These are phyloP conservation scores for Xenentodon cancila DNA, from an alignment of 2,797 vertebrate genomes.

Conservation along the genomic window DNA sequence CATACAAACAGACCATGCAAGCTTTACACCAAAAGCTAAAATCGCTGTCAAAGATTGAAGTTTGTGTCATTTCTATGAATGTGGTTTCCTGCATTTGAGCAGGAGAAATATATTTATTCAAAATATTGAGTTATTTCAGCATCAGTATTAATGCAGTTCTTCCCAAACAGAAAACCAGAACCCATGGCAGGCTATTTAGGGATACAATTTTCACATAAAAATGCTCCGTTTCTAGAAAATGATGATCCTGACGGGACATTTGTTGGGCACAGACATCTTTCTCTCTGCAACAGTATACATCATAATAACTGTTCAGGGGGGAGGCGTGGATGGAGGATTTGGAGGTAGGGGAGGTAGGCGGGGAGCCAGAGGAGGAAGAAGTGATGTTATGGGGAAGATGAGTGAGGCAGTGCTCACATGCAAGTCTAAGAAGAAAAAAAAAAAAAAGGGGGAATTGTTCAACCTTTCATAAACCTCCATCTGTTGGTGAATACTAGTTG, in stretches of 20 bases:
- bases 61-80: background rate
- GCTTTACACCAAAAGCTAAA: background rate
- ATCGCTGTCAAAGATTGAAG: background rate
- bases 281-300: constrained; percentile 37
- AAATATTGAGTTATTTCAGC: constrained; percentile 19
- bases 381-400: constrained; percentile 18
- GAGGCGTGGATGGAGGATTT: constrained; percentile 7
- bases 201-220: constrained; percentile 33
- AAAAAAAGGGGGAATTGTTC: background rate
- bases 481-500: too few species aligned
- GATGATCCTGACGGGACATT: constrained; percentile 49
- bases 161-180: constrained; percentile 22
- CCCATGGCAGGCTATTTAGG: constrained; percentile 7
- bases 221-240: constrained; percentile 31
- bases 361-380: constrained; percentile 7
- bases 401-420: constrained; percentile 35
- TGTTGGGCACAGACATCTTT: constrained; percentile 14
- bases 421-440: constrained; percentile 10
- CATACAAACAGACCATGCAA: background rate
- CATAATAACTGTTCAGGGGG: constrained; percentile 43
- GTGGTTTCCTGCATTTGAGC: constrained; percentile 17
- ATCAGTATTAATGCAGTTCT: constrained; percentile 9
- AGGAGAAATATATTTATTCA: background rate
- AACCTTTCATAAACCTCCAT: background rate
- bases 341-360: background rate